phyloP scores from a whole-genome alignment of 2,888 invertebrate species.

The Nymphalis urticae region DNA sequence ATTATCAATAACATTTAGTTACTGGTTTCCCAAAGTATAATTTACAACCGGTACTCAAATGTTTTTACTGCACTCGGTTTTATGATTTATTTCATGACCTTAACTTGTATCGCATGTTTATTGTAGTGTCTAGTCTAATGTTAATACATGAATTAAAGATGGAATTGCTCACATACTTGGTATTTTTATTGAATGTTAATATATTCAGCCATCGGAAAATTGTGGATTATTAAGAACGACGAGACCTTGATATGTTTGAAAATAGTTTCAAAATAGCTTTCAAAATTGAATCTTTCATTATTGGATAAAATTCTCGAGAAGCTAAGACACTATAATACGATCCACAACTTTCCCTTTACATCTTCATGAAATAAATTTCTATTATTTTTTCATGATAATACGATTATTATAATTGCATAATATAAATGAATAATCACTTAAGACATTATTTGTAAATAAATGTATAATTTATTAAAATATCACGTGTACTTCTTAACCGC shows the following conservation, averaged over 20 bases:
- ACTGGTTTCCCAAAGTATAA: not conserved
- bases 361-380: not conserved
- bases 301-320: not conserved
- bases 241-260: conserved; percentile 6
- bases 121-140: conserved; percentile 5
- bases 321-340: not conserved
- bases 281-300: not conserved
- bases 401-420: too few species aligned
- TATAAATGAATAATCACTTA: too few species aligned
- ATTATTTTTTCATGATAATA: too few species aligned
- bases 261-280: not conserved
- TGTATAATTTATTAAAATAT: too few species aligned
- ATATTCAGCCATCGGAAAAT: conserved; percentile 50
- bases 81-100: conserved; percentile 10
- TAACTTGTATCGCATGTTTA: conserved; percentile 11
- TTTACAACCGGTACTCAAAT: conserved; percentile 4
- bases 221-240: conserved; percentile 3
- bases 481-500: too few species aligned
- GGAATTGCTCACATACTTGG: conserved; percentile 25
- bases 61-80: conserved; percentile 1
- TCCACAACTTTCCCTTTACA: not conserved
- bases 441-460: too few species aligned
- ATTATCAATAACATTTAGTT: not conserved
- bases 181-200: conserved; percentile 46
- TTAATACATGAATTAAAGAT: conserved; percentile 24